Percentiles rank a stretch among this genome's conserved stretches.
Conservation (phyloP, 1,140 invertebrate species). For the Popillia japonica region DNA sequence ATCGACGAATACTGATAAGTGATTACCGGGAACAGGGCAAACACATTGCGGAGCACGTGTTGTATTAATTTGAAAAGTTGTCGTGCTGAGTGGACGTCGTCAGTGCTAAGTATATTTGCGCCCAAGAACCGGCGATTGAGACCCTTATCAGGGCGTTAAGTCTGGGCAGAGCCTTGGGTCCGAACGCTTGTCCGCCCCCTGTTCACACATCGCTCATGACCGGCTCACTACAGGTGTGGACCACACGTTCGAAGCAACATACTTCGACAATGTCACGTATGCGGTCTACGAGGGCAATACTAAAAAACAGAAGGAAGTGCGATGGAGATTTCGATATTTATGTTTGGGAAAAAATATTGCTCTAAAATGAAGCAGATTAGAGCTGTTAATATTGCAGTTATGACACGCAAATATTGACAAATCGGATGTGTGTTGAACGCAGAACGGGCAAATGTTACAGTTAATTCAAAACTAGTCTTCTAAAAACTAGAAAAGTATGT, state of each 20-base stretch:
- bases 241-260: background rate
- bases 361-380: too few relatives aligned
- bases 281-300: background rate
- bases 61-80: slow-evolving; percentile 35
- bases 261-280: slow-evolving; percentile 28
- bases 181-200: slow-evolving; percentile 31
- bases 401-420: too few relatives aligned
- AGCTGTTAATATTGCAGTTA: too few relatives aligned
- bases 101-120: slow-evolving; percentile 29
- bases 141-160: slow-evolving; percentile 38
- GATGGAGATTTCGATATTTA: too few relatives aligned
- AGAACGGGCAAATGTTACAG: too few relatives aligned
- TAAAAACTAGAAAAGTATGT: too few relatives aligned
- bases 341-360: too few relatives aligned
- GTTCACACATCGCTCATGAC: slow-evolving; percentile 32
- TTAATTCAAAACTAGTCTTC: too few relatives aligned
- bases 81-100: slow-evolving; percentile 24
- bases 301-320: background rate
- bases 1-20: slow-evolving; percentile 31
- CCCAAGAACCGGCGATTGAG: slow-evolving; percentile 26
- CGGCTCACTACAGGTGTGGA: slow-evolving; percentile 27
- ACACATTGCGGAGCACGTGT: slow-evolving; percentile 28
- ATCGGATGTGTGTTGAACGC: too few relatives aligned
- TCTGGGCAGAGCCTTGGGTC: slow-evolving; percentile 36
- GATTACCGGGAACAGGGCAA: slow-evolving; percentile 21